These are phyloP conservation scores for Apeltes quadracus DNA, from an alignment of 2,113 vertebrate species.

Conservation along the genomic window DNA sequence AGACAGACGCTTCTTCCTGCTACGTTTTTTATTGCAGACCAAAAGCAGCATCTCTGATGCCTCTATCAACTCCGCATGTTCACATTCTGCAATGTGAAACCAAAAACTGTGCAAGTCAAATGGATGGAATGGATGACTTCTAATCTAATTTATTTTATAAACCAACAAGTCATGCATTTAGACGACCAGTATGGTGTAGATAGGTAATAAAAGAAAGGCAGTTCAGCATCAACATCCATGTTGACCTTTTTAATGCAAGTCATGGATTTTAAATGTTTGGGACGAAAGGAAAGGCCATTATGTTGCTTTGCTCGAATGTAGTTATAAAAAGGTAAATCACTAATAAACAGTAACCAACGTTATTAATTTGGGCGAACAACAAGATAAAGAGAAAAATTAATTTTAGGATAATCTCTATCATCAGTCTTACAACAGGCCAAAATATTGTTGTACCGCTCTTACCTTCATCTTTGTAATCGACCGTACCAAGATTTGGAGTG, in stretches of 20 bases:
- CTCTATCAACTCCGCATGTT: background rate
- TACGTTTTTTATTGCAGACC: background rate
- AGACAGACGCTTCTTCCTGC: background rate
- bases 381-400: background rate
- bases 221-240: background rate
- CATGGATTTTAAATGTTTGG: slow-evolving; percentile 4
- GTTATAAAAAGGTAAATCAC: background rate
- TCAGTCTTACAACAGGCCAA: slow-evolving; percentile 4
- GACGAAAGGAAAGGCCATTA: background rate
- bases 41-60: background rate
- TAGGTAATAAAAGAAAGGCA: background rate
- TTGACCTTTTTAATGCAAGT: background rate
- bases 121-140: background rate
- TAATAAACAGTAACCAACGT: slow-evolving; percentile 3
- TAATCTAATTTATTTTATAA: background rate
- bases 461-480: slow-evolving; percentile 12
- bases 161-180: background rate
- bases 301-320: background rate
- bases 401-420: slow-evolving; percentile 9
- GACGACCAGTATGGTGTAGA: background rate
- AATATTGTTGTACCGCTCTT: background rate
- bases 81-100: background rate
- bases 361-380: slow-evolving; percentile 3
- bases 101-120: background rate
- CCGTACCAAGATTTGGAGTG: background rate